Percentiles rank a stretch among this genome's conserved stretches.
phyloP scores from a whole-genome alignment of 2,113 vertebrate genomes.

The Etheostoma spectabile region DNA sequence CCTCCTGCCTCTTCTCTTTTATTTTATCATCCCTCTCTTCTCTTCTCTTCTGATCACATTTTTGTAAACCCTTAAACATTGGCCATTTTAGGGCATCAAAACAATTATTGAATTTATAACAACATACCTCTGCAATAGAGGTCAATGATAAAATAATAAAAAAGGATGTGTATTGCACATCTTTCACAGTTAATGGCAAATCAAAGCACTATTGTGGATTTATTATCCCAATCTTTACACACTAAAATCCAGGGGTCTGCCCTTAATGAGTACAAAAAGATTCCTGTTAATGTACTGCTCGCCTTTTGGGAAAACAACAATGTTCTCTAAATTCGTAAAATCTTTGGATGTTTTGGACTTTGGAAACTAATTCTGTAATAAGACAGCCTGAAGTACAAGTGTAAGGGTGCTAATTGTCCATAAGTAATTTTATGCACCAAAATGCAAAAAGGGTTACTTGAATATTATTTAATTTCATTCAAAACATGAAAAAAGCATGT shows the following conservation, averaged over 20 bases:
- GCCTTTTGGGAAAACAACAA: neutral
- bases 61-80: constrained; percentile 13
- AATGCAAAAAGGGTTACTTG: constrained; percentile 14
- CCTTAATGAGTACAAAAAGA: neutral
- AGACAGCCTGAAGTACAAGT: constrained; percentile 1
- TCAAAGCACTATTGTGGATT: neutral
- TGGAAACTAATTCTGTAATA: constrained; percentile 30
- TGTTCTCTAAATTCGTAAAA: constrained; percentile 17
- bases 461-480: constrained; percentile 5
- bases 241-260: neutral
- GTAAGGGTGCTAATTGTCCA: constrained; percentile 15
- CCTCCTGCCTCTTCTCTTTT: constrained; percentile 8
- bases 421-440: constrained; percentile 27
- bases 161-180: neutral
- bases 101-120: neutral
- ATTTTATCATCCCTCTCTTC: neutral
- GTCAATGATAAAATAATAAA: neutral
- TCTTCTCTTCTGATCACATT: constrained; percentile 9
- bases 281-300: neutral
- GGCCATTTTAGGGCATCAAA: constrained; percentile 5
- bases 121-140: neutral
- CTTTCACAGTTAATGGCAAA: neutral
- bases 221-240: neutral
- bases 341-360: neutral
- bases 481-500: neutral